Base-by-base conservation (phyloP, 2,888 invertebrate species). In the Cantharis rustica region DNA sequence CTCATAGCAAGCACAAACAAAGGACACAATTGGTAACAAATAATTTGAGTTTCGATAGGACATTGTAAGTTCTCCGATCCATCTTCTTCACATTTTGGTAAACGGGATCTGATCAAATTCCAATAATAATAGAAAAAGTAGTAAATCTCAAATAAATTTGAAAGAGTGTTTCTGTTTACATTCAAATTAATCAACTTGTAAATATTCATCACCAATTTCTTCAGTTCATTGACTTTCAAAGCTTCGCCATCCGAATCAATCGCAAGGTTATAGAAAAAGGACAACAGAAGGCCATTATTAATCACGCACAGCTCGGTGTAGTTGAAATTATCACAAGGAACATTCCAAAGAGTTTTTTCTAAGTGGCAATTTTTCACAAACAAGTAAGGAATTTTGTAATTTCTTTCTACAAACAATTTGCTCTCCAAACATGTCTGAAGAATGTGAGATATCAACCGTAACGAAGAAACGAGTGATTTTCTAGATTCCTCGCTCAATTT, bases 1-100 rank as follows among this genome's bases (percentile, higher is more conserved):
- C 80, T 85, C 76, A 89, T 89, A 61, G 90, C 86, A 61, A 90
- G 88, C 61, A 88, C 86, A 27, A 92, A 85, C 27, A 93, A 85
- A 0, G 95, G 95, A 66, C 93, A 86, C 13, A 94, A 86, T 84
- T 93, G 91, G 79, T 92, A 89, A 70, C 91, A 89, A 17, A 93
- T 85, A 80, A 93, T 87, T 85, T 93, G 92, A 83, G 91, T 91
- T 81, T 92, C 91, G 76, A 92, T 88, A 27, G 90, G 85, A 11
- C 86, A 80, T 31, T 85, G 87, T 31, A 84, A 84, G 0, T 84
- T 71, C 85, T 47, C 84, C 9, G 71, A 47, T 10, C 15, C 23
- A 15, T 63, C 31, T n/a, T 70, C 68, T 11, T 70, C 68, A 23
- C 66, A 16, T 47, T 47, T 31, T 3, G 75, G 73, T 27, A 76